These are phyloP conservation scores for Sycobia sp. DNA, from an alignment of 1,140 invertebrate genomes.

Conservation along the genomic window DNA sequence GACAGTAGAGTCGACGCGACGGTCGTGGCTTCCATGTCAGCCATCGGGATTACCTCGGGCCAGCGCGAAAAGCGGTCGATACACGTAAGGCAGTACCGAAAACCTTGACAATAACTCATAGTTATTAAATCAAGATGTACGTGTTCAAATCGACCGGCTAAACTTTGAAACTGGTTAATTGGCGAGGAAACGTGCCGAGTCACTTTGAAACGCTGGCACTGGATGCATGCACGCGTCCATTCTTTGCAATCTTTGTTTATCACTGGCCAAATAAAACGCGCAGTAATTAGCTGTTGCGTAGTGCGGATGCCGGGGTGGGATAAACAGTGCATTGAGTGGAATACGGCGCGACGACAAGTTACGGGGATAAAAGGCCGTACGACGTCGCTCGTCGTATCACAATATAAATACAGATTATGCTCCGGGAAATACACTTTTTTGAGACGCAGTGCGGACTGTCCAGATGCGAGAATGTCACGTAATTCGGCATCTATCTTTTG, in stretches of 20 bases:
- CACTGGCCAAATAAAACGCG: not conserved
- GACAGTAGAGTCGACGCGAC: not conserved
- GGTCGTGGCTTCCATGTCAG: too few species aligned
- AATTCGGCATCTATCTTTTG: not conserved
- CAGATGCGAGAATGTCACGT: not conserved
- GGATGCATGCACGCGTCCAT: not conserved
- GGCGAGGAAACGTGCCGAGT: not conserved
- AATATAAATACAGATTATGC: not conserved
- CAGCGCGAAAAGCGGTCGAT: not conserved
- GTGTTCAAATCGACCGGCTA: conserved; percentile 1
- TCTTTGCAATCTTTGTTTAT: not conserved
- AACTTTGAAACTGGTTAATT: too few species aligned
- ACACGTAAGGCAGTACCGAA: conserved; percentile 1
- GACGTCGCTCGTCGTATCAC: not conserved
- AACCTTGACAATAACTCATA: not conserved
- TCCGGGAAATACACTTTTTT: conserved; percentile 34
- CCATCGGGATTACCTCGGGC: too few species aligned
- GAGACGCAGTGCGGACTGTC: not conserved
- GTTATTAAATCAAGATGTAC: conserved; percentile 8
- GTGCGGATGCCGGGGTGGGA: too few species aligned
- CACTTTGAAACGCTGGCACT: conserved; percentile 2
- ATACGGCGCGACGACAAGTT: not conserved
- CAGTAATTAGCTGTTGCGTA: too few species aligned
- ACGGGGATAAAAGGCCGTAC: not conserved
- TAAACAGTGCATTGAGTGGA: not conserved